Conservation (phyloP, 1,140 invertebrate species). For the Hylaeus volcanicus region DNA sequence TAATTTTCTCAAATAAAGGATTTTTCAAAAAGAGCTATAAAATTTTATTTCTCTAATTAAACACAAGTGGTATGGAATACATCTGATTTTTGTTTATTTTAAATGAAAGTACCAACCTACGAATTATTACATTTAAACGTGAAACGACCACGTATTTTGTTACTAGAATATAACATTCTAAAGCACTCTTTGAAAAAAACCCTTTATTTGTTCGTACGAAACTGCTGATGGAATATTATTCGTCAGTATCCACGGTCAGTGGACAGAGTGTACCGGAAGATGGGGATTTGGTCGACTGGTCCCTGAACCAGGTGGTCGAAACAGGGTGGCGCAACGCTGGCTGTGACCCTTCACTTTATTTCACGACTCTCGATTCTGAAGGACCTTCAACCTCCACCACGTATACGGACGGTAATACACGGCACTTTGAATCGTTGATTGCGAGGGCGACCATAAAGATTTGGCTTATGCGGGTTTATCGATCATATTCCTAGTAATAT, state of each 20-base stretch:
- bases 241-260: constrained; percentile 31
- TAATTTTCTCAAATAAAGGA: too few relatives aligned
- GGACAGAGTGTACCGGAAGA: constrained; percentile 19
- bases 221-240: not conserved
- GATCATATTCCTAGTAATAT: not conserved
- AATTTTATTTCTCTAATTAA: too few relatives aligned
- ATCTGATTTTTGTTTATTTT: too few relatives aligned
- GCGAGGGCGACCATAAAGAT: not conserved
- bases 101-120: too few relatives aligned
- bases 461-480: not conserved
- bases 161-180: too few relatives aligned
- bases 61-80: too few relatives aligned
- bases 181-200: too few relatives aligned
- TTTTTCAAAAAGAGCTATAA: too few relatives aligned
- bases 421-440: constrained; percentile 42
- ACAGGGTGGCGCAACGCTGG: constrained; percentile 28
- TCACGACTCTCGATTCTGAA: constrained; percentile 40
- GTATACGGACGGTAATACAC: constrained; percentile 18
- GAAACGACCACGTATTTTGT: too few relatives aligned
- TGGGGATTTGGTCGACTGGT: constrained; percentile 25
- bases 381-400: constrained; percentile 50
- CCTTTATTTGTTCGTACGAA: not conserved
- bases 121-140: too few relatives aligned
- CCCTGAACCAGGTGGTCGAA: constrained; percentile 23
- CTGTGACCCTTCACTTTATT: constrained; percentile 39